Percentiles rank a stretch among this genome's conserved stretches.
These are phyloP conservation scores for Parauchenoglanis ngamensis DNA, from an alignment of 2,797 vertebrate species.

Conservation along the genomic window DNA sequence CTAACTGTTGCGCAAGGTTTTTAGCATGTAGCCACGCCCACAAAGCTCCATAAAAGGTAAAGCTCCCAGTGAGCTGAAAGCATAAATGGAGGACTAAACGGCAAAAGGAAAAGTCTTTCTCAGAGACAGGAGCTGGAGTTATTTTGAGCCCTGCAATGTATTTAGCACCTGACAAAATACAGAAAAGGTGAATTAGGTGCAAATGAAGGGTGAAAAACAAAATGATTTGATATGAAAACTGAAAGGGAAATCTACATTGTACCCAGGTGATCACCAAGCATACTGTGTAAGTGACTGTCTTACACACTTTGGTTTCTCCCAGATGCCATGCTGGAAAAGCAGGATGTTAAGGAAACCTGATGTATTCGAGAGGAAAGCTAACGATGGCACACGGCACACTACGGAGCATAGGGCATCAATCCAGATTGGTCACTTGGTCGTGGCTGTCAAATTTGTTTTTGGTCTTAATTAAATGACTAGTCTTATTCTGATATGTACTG, in stretches of 20 bases:
- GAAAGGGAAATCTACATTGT: not conserved
- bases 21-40: not conserved
- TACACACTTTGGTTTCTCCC: not conserved
- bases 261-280: too few species aligned
- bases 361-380: not conserved
- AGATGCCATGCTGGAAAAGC: not conserved
- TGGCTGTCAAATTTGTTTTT: not conserved
- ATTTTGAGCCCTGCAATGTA: not conserved
- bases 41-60: not conserved
- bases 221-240: not conserved
- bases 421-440: not conserved
- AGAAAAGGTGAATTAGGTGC: not conserved
- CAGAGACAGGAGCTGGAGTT: not conserved
- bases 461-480: not conserved
- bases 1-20: not conserved
- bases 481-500: not conserved
- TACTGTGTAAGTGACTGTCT: not conserved
- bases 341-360: not conserved
- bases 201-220: not conserved
- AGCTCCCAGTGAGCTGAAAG: not conserved
- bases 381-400: not conserved
- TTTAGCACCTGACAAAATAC: not conserved
- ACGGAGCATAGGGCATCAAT: not conserved
- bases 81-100: not conserved
- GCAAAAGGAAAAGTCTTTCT: not conserved